Evolutionary conservation across 1,140 invertebrate species (phyloP).

Genomic region (Cotesia typhae): DNA sequence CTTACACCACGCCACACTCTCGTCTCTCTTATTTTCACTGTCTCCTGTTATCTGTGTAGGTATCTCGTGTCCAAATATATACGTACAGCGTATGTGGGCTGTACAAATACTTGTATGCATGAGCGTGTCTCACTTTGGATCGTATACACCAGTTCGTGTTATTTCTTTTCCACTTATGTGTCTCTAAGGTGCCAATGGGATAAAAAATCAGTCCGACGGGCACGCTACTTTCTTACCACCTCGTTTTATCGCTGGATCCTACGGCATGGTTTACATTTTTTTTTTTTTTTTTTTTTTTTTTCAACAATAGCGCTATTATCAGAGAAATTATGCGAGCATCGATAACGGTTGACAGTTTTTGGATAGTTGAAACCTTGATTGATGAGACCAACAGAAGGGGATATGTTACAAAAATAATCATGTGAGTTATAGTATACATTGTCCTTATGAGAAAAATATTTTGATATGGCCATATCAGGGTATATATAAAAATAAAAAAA

Average conservation of each 20-base stretch:
- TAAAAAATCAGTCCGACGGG: constrained; percentile 24
- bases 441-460: too few relatives aligned
- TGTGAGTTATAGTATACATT: too few relatives aligned
- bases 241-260: constrained; percentile 24
- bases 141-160: constrained; percentile 8
- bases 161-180: constrained; percentile 24
- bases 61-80: too few relatives aligned
- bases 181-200: constrained; percentile 15
- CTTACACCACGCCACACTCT: constrained; percentile 11
- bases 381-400: too few relatives aligned
- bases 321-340: neutral
- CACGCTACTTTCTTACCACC: constrained; percentile 34
- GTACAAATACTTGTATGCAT: constrained; percentile 1
- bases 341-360: too few relatives aligned
- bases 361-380: too few relatives aligned
- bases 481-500: too few relatives aligned
- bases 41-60: constrained; percentile 32
- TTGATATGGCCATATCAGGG: too few relatives aligned
- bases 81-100: neutral
- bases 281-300: neutral
- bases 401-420: too few relatives aligned
- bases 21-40: constrained; percentile 31
- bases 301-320: neutral
- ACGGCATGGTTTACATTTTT: constrained; percentile 2
- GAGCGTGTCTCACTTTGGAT: constrained; percentile 17